Evolutionary conservation across 2,888 invertebrate genomes (phyloP), one percentile per base, ranked within the genome.

Genomic region (Cenopis cana): DNA sequence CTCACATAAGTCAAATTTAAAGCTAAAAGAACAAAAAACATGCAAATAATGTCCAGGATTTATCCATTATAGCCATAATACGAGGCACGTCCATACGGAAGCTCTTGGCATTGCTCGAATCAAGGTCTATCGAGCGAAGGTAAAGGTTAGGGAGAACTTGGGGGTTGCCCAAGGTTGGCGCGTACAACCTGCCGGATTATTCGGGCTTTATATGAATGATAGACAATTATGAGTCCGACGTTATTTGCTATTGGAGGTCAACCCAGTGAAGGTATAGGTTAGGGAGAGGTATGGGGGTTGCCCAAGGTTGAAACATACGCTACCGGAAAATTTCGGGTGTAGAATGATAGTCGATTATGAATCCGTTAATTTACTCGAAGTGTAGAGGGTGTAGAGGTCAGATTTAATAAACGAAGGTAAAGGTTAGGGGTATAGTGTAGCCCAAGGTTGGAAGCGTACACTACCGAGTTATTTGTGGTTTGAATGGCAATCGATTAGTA

Each of bases 101-200:
- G 41, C 59, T 41, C 59, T 59, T 59, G 59, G 59, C 59, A 59
- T 59, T 59, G 59, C 59, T 24, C 38, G 33, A n/a, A 59, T 59
- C 59, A 59, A 59, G 59, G 59, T 24, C 41, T n/a, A 59, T 59
- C 59, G 59, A 59, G 20, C 59, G 59, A 59, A 20, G 59, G 36
- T 18, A 57, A 36, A 57, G 57, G 36, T 36, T 54, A 29, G 12
- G 29, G 52, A 24, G 24, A 24, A 11, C 9, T 17, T 52, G 20
- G 52, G 18, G 20, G 20, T 20, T 24, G 1, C 52, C 52, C 17
- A 52, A 52, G 52, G 52, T 11, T 52, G 20, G 20, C 11, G 11
- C 20, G 18, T 52, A 33, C n/a, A n/a, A n/a, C 33, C 33, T 33
- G 9, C 33, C 33, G 33, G 33, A 33, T 8, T 33, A 8, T 33